phyloP scores from a whole-genome alignment of 2,797 vertebrate genomes.

The Serranus cabrilla region DNA sequence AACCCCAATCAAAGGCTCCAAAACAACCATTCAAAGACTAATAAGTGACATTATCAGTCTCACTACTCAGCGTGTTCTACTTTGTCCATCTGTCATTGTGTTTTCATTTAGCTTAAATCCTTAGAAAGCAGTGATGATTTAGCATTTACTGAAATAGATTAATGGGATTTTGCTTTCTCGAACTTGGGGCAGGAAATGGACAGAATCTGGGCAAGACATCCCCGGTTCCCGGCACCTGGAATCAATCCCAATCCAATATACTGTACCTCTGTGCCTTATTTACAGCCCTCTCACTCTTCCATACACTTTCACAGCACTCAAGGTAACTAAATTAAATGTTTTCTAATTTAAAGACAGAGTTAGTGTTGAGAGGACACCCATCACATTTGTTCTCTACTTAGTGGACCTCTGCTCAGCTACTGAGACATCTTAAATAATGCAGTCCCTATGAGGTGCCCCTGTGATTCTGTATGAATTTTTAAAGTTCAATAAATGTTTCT shows the following conservation, averaged over 20 bases:
- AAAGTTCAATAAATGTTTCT: constrained; percentile 81
- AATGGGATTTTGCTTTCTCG: constrained; percentile 26
- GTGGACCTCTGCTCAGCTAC: constrained; percentile 56
- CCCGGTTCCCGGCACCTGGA: constrained; percentile 19
- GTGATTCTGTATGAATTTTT: constrained; percentile 79
- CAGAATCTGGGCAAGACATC: constrained; percentile 40
- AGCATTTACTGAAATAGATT: constrained; percentile 3
- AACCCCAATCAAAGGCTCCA: background rate
- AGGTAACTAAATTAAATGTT: constrained; percentile 46
- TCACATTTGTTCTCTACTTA: constrained; percentile 65
- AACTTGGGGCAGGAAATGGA: background rate
- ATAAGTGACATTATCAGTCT: background rate
- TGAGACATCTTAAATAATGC: constrained; percentile 76
- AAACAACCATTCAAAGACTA: constrained; percentile 19
- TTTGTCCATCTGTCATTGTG: constrained; percentile 19
- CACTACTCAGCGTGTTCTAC: background rate
- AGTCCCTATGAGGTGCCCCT: constrained; percentile 65
- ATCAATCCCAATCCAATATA: constrained; percentile 35
- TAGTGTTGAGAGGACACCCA: constrained; percentile 43
- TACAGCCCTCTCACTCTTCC: constrained; percentile 6
- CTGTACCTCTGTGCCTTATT: constrained; percentile 4
- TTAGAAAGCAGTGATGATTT: constrained; percentile 32
- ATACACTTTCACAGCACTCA: constrained; percentile 25
- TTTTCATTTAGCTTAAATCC: constrained; percentile 22
- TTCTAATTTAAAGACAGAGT: constrained; percentile 48